Evolutionary conservation across 2,888 invertebrate species (phyloP), one percentile per base, ranked within the genome.

Genomic region (Caenorhabditis doughertyi): DNA sequence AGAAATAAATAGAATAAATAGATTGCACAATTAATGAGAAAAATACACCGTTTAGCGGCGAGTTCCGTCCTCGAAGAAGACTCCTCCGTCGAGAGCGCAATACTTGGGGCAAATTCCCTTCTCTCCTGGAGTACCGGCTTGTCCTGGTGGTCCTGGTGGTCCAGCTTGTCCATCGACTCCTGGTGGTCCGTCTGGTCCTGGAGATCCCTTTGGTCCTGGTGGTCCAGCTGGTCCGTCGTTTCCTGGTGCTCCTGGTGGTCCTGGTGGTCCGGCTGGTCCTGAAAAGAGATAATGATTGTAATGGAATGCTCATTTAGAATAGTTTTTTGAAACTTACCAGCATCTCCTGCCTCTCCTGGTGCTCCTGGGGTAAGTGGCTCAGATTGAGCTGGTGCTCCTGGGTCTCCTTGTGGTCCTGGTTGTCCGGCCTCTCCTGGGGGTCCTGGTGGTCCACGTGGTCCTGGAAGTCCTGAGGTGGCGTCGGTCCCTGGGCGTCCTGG

Each of bases 51-150:
- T 72, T 83, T 83, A 83, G 70, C 87, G 87, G 73, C 87, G 81
- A 64, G 88, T 88, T 82, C 89, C 89, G 80, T 88, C 89, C 83
- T 89, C 88, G 88, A 89, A 89, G 86, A 89, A 89, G 82, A 89
- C 85, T 72, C 89, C 89, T 74, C 89, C 89, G 79, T 89, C 89
- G 77, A 83, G 76, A 60, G 83, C 83, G 79, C 83, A 83, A 53
- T 83, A 83, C 79, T 79, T 83, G 79, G 88, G 88, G 79, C 88
- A 88, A 84, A 88, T 88, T 76, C 88, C 88, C 83, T 86, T 86
- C 81, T 86, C 87, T 85, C 88, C 88, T 42, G 85, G 79, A 27
- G 70, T 72, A 70, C 88, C 88, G 44, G 86, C 83, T 27, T 87
- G 86, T 81, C 88, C 88, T 73, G 85, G 86, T 64, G 88, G 88